phyloP scores from a whole-genome alignment of 1,140 invertebrate species.

The Sarcophaga peregrina region DNA sequence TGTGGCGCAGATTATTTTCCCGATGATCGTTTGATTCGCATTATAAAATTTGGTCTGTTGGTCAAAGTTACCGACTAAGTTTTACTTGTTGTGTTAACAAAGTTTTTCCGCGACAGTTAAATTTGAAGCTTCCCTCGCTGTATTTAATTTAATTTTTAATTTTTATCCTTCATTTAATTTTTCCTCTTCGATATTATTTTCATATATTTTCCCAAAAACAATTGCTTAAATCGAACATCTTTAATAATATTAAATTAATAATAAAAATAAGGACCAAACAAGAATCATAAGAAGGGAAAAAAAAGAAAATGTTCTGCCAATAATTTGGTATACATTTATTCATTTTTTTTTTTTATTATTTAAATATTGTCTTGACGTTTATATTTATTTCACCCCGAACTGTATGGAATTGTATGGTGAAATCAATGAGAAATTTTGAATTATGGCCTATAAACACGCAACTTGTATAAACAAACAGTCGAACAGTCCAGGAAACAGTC shows the following conservation, averaged over 20 bases:
- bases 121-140: too few relatives aligned
- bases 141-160: too few relatives aligned
- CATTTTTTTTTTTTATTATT: constrained; percentile 20
- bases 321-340: neutral
- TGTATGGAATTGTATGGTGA: constrained; percentile 13
- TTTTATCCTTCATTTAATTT: too few relatives aligned
- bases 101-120: too few relatives aligned
- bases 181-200: too few relatives aligned
- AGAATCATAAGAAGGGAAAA: neutral
- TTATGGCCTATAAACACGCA: constrained; percentile 44
- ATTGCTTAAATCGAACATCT: neutral
- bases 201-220: too few relatives aligned
- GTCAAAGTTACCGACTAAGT: too few relatives aligned
- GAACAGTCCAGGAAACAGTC: neutral
- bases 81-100: too few relatives aligned
- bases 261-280: neutral
- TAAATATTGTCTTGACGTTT: constrained; percentile 35
- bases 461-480: constrained; percentile 12
- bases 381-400: constrained; percentile 46
- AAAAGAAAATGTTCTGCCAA: neutral
- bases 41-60: too few relatives aligned
- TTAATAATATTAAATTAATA: neutral
- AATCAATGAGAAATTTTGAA: constrained; percentile 30
- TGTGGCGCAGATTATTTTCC: too few relatives aligned
- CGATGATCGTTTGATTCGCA: too few relatives aligned